Conservation (phyloP, 2,113 vertebrate species). For the Alethe diademata region DNA sequence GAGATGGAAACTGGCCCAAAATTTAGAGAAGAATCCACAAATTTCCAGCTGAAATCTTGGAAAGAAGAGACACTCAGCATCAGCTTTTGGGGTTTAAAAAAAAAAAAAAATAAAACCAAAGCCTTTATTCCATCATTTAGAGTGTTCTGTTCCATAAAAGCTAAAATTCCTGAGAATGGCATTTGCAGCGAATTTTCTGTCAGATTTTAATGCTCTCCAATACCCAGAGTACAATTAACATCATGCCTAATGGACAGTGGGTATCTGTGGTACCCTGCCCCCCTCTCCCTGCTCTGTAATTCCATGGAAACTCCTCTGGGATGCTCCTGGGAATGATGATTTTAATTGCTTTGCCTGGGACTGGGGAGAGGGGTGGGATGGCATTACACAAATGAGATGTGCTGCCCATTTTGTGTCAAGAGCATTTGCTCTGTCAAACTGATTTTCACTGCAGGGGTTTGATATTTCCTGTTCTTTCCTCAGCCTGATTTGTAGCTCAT, state of each 20-base stretch:
- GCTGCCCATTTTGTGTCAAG: background rate
- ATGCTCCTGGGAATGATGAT: background rate
- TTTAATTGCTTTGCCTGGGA: constrained; percentile 49
- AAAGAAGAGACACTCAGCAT: background rate
- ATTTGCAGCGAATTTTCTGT: constrained; percentile 38
- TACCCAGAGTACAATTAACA: constrained; percentile 52
- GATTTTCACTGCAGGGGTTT: background rate
- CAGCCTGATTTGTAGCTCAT: rapidly evolving
- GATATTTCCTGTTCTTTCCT: background rate
- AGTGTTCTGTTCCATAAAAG: constrained; percentile 9
- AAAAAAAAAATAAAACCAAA: background rate
- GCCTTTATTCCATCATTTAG: background rate
- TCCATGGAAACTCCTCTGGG: constrained; percentile 29
- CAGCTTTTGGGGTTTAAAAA: background rate
- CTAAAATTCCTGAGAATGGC: constrained; percentile 55
- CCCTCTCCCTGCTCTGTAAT: constrained; percentile 3
- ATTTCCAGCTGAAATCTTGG: background rate
- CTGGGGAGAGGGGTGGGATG: background rate
- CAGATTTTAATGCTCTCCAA: constrained; percentile 53
- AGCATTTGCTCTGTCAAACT: background rate
- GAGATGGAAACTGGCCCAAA: background rate
- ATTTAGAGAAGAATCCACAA: background rate
- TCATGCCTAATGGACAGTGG: constrained; percentile 54
- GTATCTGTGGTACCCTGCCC: constrained; percentile 1
- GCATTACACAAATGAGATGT: background rate